Conservation (phyloP, 1,140 invertebrate species). For the Dendroctonus valens region DNA sequence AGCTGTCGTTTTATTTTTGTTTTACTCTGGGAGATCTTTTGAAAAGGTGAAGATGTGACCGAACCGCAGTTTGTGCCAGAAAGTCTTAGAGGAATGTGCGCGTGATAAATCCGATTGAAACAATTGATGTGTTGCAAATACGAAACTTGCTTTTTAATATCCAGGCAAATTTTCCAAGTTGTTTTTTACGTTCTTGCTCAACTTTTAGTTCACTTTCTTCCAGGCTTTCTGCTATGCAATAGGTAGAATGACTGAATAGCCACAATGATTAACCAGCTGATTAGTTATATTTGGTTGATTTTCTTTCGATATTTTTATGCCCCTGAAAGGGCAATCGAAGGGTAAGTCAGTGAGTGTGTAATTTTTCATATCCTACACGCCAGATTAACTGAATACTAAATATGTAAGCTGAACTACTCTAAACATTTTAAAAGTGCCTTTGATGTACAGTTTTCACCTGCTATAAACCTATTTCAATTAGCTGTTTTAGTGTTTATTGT, state of each 20-base stretch:
- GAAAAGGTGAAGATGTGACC: constrained; percentile 4
- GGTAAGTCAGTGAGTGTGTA: constrained; percentile 7
- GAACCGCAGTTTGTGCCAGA: constrained; percentile 6
- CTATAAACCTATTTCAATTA: too few species aligned
- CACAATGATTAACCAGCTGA: constrained; percentile 33
- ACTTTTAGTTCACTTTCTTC: constrained; percentile 21
- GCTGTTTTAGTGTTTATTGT: too few species aligned
- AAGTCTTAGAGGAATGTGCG: constrained; percentile 7
- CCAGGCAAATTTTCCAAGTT: constrained; percentile 23
- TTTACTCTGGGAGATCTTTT: not conserved
- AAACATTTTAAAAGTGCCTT: too few species aligned
- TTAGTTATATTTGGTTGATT: constrained; percentile 33
- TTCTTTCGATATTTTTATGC: constrained; percentile 30
- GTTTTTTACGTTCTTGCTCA: constrained; percentile 22
- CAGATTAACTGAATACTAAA: too few species aligned
- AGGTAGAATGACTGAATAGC: constrained; percentile 9
- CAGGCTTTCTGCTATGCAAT: constrained; percentile 28
- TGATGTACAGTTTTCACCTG: too few species aligned
- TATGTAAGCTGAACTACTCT: too few species aligned
- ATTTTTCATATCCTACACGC: too few species aligned
- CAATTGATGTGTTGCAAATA: constrained; percentile 2
- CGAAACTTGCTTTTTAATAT: constrained; percentile 13
- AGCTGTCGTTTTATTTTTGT: too few species aligned
- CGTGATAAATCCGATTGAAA: not conserved
- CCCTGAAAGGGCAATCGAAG: constrained; percentile 13